Percentiles rank a stretch among this genome's conserved stretches.
Evolutionary conservation across 2,797 vertebrate genomes (phyloP).

Genomic region (Rhynchotus rufescens): DNA sequence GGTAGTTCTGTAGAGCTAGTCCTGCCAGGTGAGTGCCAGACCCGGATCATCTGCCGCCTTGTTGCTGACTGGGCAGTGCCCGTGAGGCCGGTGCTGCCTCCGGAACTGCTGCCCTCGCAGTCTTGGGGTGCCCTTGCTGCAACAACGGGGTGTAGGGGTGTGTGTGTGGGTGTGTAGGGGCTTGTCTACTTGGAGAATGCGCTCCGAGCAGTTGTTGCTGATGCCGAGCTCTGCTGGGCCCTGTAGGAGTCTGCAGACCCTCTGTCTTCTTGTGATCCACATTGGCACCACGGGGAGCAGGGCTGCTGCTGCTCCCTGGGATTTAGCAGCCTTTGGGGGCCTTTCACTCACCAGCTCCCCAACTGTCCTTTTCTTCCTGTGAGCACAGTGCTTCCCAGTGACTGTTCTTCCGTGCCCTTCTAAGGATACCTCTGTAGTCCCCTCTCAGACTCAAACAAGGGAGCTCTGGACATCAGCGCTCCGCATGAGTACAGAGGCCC

Average conservation of each 20-base stretch:
- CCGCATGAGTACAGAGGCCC: not conserved
- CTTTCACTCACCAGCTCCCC: not conserved
- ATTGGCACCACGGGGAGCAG: accelerated
- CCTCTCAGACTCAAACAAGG: not conserved
- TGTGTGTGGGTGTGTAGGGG: too few relatives aligned
- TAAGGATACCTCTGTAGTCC: not conserved
- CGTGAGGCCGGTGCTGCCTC: not conserved
- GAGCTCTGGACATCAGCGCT: not conserved
- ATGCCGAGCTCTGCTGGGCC: accelerated
- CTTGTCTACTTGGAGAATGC: not conserved
- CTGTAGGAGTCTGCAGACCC: not conserved
- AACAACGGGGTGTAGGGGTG: not conserved
- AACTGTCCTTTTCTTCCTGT: not conserved
- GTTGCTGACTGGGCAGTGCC: accelerated
- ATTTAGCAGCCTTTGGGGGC: not conserved
- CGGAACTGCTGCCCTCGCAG: not conserved
- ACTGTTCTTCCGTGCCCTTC: not conserved
- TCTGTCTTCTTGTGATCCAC: not conserved
- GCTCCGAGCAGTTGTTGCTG: not conserved
- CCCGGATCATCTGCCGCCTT: not conserved
- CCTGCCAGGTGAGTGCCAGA: not conserved
- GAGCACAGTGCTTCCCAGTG: not conserved
- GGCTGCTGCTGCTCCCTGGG: not conserved
- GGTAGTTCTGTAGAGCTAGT: not conserved
- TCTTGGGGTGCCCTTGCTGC: not conserved